Evolutionary conservation across 1,140 invertebrate genomes (phyloP).

Genomic region (Helicoverpa armigera): DNA sequence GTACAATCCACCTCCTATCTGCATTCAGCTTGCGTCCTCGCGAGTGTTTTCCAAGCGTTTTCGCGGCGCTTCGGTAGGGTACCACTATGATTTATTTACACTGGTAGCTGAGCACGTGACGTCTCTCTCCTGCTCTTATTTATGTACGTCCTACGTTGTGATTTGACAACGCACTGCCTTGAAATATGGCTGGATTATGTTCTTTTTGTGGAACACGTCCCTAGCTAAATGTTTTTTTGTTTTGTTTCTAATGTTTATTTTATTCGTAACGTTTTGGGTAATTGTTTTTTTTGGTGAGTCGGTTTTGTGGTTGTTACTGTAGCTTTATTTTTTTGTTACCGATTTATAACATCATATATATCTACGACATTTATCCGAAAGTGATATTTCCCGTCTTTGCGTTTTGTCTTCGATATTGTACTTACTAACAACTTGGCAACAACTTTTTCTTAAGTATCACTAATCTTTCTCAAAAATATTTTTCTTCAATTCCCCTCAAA

Average conservation of each 20-base stretch:
- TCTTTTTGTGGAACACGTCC: neutral
- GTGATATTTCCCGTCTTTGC: no score
- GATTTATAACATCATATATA: no score
- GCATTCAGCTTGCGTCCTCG: constrained; percentile 67
- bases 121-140: constrained; percentile 60
- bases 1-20: constrained; percentile 62
- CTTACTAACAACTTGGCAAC: no score
- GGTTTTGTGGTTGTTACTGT: no score
- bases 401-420: no score
- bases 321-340: no score
- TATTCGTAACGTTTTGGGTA: neutral
- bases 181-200: constrained; percentile 51
- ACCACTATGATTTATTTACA: constrained; percentile 76
- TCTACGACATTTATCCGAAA: no score
- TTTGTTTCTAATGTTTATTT: neutral
- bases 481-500: neutral
- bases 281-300: no score
- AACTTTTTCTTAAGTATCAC: no score
- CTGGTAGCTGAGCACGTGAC: constrained; percentile 51
- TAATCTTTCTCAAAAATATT: neutral
- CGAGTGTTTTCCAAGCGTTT: constrained; percentile 79
- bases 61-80: constrained; percentile 66
- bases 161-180: constrained; percentile 61
- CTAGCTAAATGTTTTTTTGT: neutral
- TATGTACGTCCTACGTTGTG: constrained; percentile 61